A percentile compares a stretch with the other conserved stretches of the same genome.
These are phyloP conservation scores for Amphiduros pacificus DNA, from an alignment of 2,888 invertebrate genomes.

Conservation along the genomic window DNA sequence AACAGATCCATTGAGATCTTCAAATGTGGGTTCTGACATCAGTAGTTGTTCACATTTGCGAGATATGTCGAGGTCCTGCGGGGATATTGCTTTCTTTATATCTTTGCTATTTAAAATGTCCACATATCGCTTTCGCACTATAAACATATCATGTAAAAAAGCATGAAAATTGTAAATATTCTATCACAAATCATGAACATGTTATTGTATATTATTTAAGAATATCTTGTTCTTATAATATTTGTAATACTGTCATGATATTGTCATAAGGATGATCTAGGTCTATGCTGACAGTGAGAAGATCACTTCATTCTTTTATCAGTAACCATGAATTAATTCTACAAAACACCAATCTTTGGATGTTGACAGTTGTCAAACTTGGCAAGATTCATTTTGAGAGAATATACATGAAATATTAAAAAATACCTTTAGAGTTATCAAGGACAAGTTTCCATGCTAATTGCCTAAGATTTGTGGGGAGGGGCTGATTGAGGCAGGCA, in stretches of 20 bases:
- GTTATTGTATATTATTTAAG: no score
- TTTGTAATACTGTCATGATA: no score
- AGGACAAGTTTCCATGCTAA: slow-evolving; percentile 54
- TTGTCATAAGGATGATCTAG: no score
- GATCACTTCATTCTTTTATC: no score
- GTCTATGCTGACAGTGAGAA: no score
- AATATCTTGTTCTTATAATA: no score
- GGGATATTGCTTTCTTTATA: slow-evolving; percentile 49
- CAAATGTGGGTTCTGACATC: slow-evolving; percentile 47
- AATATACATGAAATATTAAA: slow-evolving; percentile 6
- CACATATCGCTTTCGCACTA: slow-evolving; percentile 52
- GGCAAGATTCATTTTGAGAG: background rate
- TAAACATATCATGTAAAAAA: background rate
- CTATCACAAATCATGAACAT: no score
- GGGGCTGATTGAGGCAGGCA: slow-evolving; percentile 53
- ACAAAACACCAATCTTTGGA: no score
- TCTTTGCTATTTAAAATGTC: slow-evolving; percentile 50
- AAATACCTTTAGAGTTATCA: slow-evolving; percentile 47
- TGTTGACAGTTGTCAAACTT: no score
- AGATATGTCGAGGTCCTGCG: slow-evolving; percentile 54
- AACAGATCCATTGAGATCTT: slow-evolving; percentile 48
- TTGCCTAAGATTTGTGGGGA: slow-evolving; percentile 47
- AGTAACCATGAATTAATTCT: no score
- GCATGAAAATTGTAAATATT: no score
- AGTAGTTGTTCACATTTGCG: slow-evolving; percentile 54